Base-by-base conservation (phyloP, 2,113 vertebrate species). In the Carassius gibelio region DNA sequence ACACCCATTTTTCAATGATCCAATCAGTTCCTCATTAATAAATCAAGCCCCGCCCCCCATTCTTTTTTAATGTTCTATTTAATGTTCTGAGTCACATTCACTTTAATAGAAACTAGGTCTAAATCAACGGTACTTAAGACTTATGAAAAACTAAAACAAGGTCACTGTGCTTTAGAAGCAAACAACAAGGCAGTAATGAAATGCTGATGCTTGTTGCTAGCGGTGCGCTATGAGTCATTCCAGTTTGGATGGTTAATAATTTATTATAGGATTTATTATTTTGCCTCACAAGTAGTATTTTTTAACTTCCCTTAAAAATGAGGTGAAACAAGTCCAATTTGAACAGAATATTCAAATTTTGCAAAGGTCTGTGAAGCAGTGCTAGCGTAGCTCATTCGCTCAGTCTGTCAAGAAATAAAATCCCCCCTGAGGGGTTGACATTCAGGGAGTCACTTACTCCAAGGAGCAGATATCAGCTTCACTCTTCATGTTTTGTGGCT, bases 361-460 rank as follows among this genome's bases (percentile, higher is more conserved):
- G 75, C 71, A 38, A 30, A 61, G 3, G 52, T 42, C 45, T 14
- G 72, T 57, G n/a, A 68, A n/a, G 52, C 89, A 83, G 89, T 86
- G 91, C 90, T 92, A 92, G 90, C 90, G 82, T 87, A 87, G 88
- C 81, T 89, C 88, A 86, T 90, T 88, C 90, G 89, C 89, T 89
- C 36, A 89, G 91, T 89, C 91, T 92, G 90, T 91, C 90, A 92
- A 87, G 89, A 89, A 87, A 87, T 88, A 85, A 84, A 87, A 92
- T 69, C 3, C 55, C 17, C 38, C 15, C 23, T 7, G 36, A 66
- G 38, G 72, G 80, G 30, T 34, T 34, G 83, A 81, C 11, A 52
- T 55, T 50, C 10, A 30, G 55, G 23, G n/a, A 68, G 86, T 50
- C 26, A 10, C 11, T 64, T 50, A 45, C 66, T 86, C 78, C 52